Evolutionary conservation across 2,113 vertebrate genomes (phyloP).

Genomic region (Hyla sarda): DNA sequence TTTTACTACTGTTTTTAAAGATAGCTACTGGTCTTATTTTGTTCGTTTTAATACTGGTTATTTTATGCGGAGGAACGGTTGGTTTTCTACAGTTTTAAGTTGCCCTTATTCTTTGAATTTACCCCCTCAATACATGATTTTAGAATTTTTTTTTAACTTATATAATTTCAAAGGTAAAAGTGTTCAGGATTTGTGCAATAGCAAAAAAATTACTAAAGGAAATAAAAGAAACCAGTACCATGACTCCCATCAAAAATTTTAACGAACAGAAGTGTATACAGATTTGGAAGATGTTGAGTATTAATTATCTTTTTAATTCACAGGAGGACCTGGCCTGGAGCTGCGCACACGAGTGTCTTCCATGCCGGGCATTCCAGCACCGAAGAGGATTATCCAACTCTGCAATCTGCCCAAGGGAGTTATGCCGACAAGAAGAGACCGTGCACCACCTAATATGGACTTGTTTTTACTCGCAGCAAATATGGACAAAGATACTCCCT

Average conservation of each 20-base stretch:
- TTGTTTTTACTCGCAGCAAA: neutral
- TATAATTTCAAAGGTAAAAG: neutral
- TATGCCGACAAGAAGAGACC: neutral
- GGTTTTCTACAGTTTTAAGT: neutral
- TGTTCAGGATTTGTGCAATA: neutral
- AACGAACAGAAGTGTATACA: accelerated
- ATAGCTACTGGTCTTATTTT: too few relatives aligned
- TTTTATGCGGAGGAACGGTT: neutral
- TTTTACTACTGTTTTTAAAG: too few relatives aligned
- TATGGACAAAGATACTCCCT: neutral
- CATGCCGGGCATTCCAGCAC: neutral
- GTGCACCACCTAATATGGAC: neutral
- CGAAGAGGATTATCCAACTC: neutral
- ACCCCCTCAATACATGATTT: neutral
- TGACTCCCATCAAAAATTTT: neutral
- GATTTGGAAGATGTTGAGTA: neutral
- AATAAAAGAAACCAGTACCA: neutral
- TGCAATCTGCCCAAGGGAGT: neutral
- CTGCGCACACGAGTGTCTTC: neutral
- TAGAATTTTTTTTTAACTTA: neutral
- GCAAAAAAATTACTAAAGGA: neutral
- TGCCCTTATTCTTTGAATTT: neutral
- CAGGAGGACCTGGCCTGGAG: neutral
- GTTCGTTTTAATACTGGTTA: neutral
- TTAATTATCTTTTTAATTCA: neutral